A percentile compares a stretch with the other conserved stretches of the same genome.
Evolutionary conservation across 1,140 invertebrate species (phyloP).

Genomic region (Zaprionus vittiger): DNA sequence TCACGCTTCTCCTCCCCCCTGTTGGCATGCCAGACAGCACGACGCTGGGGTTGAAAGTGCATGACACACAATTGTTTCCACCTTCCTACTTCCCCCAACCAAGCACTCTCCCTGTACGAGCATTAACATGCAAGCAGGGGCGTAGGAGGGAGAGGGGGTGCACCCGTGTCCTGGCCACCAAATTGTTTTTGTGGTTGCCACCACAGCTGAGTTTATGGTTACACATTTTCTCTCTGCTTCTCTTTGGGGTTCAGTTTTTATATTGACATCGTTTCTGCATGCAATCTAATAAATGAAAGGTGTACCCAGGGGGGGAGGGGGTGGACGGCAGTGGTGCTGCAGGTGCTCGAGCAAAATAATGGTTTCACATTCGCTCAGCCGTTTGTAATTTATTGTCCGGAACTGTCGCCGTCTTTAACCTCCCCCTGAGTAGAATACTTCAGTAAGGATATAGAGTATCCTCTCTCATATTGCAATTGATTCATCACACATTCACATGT

Average conservation of each 20-base stretch:
- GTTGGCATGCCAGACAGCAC: conserved; percentile 31
- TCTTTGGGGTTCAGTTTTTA: conserved; percentile 18
- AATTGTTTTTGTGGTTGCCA: conserved; percentile 76
- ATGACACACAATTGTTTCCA: conserved; percentile 70
- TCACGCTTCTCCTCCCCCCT: not conserved
- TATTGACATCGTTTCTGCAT: conserved; percentile 63
- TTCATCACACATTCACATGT: conserved; percentile 7
- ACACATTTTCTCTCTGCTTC: conserved; percentile 47
- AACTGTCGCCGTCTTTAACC: conserved; percentile 26
- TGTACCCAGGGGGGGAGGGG: not conserved
- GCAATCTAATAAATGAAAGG: conserved; percentile 67
- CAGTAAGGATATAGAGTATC: not conserved
- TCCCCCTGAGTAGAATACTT: not conserved
- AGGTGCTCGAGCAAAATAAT: conserved; percentile 39
- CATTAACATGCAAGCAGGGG: conserved; percentile 57
- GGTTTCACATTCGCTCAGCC: conserved; percentile 33
- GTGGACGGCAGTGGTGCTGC: not conserved
- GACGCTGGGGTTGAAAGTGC: conserved; percentile 72
- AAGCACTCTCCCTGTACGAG: conserved; percentile 7
- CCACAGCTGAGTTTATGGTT: conserved; percentile 66
- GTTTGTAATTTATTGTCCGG: conserved; percentile 35
- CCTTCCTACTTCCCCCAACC: conserved; percentile 17
- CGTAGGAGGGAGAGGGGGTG: not conserved
- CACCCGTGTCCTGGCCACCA: conserved; percentile 33
- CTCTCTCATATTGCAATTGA: not conserved